phyloP scores from a whole-genome alignment of 2,888 invertebrate species.

The Sphaerophoria taeniata region DNA sequence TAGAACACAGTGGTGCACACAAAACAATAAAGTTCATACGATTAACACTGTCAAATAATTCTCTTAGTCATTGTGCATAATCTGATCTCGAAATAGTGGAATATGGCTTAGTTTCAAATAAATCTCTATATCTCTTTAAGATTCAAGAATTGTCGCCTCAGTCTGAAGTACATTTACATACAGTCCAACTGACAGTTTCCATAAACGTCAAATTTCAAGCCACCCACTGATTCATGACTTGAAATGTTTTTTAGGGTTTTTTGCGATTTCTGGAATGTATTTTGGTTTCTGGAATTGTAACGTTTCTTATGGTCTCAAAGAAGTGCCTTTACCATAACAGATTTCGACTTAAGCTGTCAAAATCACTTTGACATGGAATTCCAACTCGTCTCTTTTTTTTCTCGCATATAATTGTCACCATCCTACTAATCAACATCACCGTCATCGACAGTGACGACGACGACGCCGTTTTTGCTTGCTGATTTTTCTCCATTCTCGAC shows the following conservation, averaged over 20 bases:
- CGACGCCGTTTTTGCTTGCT: slow-evolving; percentile 46
- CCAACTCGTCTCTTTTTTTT: slow-evolving; percentile 52
- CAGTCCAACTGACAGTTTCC: slow-evolving; percentile 26
- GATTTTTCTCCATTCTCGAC: slow-evolving; percentile 9
- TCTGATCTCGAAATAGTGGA: slow-evolving; percentile 2
- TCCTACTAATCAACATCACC: slow-evolving; percentile 59
- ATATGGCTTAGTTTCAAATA: slow-evolving; percentile 20
- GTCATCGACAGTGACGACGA: slow-evolving; percentile 47
- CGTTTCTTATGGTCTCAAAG: slow-evolving; percentile 64
- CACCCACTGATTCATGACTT: slow-evolving; percentile 46
- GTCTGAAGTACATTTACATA: background rate
- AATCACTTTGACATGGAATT: slow-evolving; percentile 60
- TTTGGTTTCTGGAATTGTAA: slow-evolving; percentile 24
- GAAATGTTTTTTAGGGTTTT: slow-evolving; percentile 5
- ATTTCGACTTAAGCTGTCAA: slow-evolving; percentile 71
- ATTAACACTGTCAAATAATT: background rate
- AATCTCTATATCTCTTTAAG: slow-evolving; percentile 11
- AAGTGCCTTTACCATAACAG: slow-evolving; percentile 42
- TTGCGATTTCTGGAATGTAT: background rate
- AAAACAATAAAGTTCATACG: too few relatives aligned
- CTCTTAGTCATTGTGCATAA: background rate
- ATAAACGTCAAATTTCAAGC: slow-evolving; percentile 40
- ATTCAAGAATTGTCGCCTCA: slow-evolving; percentile 24
- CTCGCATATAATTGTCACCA: slow-evolving; percentile 49
- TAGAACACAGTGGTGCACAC: too few relatives aligned